Conservation (phyloP, 2,113 vertebrate genomes). For the Propithecus coquereli region DNA sequence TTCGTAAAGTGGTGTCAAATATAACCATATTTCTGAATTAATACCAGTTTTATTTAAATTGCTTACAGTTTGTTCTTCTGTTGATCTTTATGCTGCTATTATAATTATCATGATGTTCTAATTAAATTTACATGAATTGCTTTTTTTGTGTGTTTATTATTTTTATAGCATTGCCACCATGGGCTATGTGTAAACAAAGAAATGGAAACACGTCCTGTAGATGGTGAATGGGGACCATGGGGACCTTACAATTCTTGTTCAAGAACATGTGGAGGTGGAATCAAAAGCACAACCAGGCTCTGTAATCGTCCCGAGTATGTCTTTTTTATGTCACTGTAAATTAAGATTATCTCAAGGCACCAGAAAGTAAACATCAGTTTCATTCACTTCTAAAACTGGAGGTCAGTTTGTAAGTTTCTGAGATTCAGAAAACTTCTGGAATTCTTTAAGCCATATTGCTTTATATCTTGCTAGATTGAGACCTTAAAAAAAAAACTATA, state of each 20-base stretch:
- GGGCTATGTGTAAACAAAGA: conserved; percentile 95
- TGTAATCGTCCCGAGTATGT: conserved; percentile 96
- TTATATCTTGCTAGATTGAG: not conserved
- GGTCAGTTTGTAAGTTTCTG: conserved; percentile 23
- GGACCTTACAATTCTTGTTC: conserved; percentile 93
- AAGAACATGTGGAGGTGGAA: conserved; percentile 96
- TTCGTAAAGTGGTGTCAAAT: not conserved
- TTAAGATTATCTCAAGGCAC: conserved; percentile 56
- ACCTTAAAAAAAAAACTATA: not conserved
- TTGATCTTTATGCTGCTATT: not conserved
- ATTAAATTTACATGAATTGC: not conserved
- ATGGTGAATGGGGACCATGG: conserved; percentile 97
- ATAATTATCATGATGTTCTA: not conserved
- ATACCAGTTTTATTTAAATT: not conserved
- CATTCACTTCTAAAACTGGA: conserved; percentile 42
- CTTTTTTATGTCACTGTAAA: conserved; percentile 69
- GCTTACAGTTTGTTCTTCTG: not conserved
- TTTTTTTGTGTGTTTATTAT: conserved; percentile 52
- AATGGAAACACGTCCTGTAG: conserved; percentile 88
- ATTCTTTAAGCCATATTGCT: conserved; percentile 7
- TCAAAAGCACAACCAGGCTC: conserved; percentile 90
- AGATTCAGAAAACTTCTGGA: conserved; percentile 25
- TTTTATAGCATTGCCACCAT: conserved; percentile 90
- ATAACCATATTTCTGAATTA: not conserved
- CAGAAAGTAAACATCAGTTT: conserved; percentile 47